These are phyloP conservation scores for Pollenia griseotomentosa DNA, from an alignment of 2,888 invertebrate species.

Conservation along the genomic window DNA sequence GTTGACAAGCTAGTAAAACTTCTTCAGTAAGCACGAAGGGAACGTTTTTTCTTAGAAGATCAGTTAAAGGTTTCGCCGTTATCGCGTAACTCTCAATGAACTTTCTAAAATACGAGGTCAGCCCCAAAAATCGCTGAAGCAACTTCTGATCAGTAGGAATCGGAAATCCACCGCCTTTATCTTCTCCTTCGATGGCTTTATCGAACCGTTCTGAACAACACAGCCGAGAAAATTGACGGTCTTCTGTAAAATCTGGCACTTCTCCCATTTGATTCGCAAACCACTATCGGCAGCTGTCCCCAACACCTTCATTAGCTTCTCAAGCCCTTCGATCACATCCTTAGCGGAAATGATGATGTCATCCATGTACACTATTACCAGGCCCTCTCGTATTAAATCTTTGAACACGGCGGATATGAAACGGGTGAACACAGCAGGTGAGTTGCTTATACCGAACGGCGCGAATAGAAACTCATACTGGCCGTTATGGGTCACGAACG, in stretches of 20 bases:
- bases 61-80: slow-evolving; percentile 79
- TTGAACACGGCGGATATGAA: slow-evolving; percentile 14
- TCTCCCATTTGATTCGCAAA: slow-evolving; percentile 58
- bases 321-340: slow-evolving; percentile 52
- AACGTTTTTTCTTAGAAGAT: slow-evolving; percentile 70
- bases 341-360: slow-evolving; percentile 66
- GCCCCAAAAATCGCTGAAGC: slow-evolving; percentile 65
- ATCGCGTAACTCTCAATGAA: slow-evolving; percentile 70
- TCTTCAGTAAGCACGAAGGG: slow-evolving; percentile 60
- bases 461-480: slow-evolving; percentile 66
- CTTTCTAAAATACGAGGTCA: slow-evolving; percentile 65
- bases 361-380: slow-evolving; percentile 26
- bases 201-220: slow-evolving; percentile 62
- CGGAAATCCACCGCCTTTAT: slow-evolving; percentile 64
- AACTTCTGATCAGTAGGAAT: slow-evolving; percentile 53
- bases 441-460: too few relatives aligned
- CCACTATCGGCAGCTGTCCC: slow-evolving; percentile 44
- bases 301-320: slow-evolving; percentile 33
- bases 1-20: slow-evolving; percentile 55
- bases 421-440: slow-evolving; percentile 35
- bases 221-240: slow-evolving; percentile 55
- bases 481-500: slow-evolving; percentile 73
- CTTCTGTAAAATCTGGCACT: slow-evolving; percentile 64
- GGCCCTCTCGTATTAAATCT: slow-evolving; percentile 25
- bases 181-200: slow-evolving; percentile 61